Base-by-base conservation (phyloP, 2,888 invertebrate genomes). In the Oxytorus armatus region DNA sequence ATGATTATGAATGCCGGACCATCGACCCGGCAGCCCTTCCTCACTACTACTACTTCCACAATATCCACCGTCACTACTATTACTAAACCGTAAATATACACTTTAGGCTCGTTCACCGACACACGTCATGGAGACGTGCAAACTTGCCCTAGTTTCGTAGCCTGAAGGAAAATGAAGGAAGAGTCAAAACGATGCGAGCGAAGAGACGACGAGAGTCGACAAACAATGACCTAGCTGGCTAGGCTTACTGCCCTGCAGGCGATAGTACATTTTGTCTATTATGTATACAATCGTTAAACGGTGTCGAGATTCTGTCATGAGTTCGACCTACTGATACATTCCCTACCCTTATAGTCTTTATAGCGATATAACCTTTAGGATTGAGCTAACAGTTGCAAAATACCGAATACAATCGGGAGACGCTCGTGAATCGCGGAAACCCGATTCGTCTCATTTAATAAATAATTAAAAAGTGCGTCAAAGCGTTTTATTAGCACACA, bases 91-190 rank as follows among this genome's bases (percentile, higher is more conserved):
- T 44, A 51, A 51, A 51, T 73, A 66, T 55, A 76, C 72, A 63
- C 61, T 66, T 59, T n/a, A 53, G 53, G 47, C 63, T 66, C 76
- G 61, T 63, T 61, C 61, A 75, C 57, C 66, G 74, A 69, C 75
- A 61, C 74, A 78, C 82, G 74, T 77, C 74, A 77, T 75, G 84
- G 75, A n/a, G n/a, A 75, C 81, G 80, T 82, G 85, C 85, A 85
- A 88, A 86, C 83, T 85, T 85, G 87, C 83, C 86, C 88, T 68
- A 88, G 84, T 87, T 88, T 84, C 76, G 76, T 78, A 76, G 39
- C 29, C 63, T 63, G 68, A 44, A 68, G 66, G 65, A 21, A 53
- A 44, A 53, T 53, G 49, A 72, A 57, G 75, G 57, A 68, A 59
- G 72, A 75, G 72, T 79, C 55, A 72, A 76, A 69, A 61, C 70